phyloP scores from a whole-genome alignment of 2,113 vertebrate species.

The Chionis minor region DNA sequence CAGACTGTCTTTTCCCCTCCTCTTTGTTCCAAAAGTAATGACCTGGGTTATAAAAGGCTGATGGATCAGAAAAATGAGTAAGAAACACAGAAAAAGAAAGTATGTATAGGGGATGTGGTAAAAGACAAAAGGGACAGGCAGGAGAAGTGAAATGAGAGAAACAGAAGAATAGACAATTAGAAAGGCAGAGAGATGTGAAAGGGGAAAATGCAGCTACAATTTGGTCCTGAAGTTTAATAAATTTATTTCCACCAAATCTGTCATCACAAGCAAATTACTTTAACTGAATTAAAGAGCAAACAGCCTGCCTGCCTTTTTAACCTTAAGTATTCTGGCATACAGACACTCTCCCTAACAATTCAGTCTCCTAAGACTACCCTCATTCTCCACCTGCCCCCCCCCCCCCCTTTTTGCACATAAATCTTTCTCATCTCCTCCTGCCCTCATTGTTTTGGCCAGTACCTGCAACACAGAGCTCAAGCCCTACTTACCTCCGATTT shows the following conservation, averaged over 20 bases:
- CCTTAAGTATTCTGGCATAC: neutral
- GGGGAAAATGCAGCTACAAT: constrained; percentile 16
- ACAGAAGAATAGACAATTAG: constrained; percentile 53
- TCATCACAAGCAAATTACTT: neutral
- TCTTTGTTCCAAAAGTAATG: constrained; percentile 61
- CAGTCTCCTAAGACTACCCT: neutral
- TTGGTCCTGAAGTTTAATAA: neutral
- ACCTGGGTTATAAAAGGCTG: constrained; percentile 56
- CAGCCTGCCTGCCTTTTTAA: neutral
- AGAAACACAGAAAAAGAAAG: constrained; percentile 32
- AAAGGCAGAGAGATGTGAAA: constrained; percentile 47
- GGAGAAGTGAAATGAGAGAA: constrained; percentile 27
- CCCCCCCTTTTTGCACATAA: neutral
- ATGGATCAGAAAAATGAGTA: constrained; percentile 36
- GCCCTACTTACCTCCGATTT: neutral
- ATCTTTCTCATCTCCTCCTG: neutral
- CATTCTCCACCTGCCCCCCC: neutral
- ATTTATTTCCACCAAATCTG: neutral
- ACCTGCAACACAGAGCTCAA: neutral
- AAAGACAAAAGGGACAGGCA: neutral
- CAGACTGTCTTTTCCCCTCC: constrained; percentile 57
- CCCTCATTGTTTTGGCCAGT: neutral
- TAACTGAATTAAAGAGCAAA: neutral
- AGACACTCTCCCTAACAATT: neutral
- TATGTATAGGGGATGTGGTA: neutral